A percentile compares a stretch with the other conserved stretches of the same genome.
Evolutionary conservation across 2,113 vertebrate genomes (phyloP).

Genomic region (Chloroceryle aenea): DNA sequence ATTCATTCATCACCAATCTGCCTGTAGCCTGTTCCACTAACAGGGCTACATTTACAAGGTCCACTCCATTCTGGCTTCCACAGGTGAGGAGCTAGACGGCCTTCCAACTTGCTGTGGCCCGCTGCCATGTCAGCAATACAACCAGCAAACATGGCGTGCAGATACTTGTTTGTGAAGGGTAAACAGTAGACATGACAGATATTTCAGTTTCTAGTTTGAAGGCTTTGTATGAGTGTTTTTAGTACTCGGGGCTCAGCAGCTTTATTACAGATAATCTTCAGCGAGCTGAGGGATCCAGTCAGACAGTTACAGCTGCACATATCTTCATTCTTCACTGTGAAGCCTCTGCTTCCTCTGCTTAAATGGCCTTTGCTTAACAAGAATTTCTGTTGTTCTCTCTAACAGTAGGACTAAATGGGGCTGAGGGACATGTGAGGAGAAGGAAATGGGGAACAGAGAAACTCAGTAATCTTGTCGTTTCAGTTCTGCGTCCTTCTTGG

Average conservation of each 20-base stretch:
- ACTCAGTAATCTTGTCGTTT: background rate
- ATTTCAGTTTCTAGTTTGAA: background rate
- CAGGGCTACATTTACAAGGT: background rate
- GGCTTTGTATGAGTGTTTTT: background rate
- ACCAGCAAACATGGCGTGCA: background rate
- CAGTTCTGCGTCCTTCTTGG: slow-evolving; percentile 82
- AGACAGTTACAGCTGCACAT: background rate
- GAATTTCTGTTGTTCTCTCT: background rate
- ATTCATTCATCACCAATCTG: background rate
- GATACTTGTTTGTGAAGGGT: background rate
- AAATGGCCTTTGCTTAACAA: background rate
- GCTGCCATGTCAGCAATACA: background rate
- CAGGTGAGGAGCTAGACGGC: background rate
- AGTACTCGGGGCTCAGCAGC: background rate
- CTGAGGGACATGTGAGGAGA: background rate
- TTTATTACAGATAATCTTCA: background rate
- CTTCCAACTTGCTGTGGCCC: background rate
- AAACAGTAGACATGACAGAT: background rate
- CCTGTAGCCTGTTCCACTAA: background rate
- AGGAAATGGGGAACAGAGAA: background rate
- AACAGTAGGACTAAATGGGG: background rate
- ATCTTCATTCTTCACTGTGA: background rate
- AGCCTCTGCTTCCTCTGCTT: background rate
- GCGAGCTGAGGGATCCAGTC: background rate
- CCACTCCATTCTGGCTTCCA: background rate